Percentiles rank a stretch among this genome's conserved stretches.
Evolutionary conservation across 2,888 invertebrate species (phyloP).

Genomic region (Lamellibrachia satsuma): DNA sequence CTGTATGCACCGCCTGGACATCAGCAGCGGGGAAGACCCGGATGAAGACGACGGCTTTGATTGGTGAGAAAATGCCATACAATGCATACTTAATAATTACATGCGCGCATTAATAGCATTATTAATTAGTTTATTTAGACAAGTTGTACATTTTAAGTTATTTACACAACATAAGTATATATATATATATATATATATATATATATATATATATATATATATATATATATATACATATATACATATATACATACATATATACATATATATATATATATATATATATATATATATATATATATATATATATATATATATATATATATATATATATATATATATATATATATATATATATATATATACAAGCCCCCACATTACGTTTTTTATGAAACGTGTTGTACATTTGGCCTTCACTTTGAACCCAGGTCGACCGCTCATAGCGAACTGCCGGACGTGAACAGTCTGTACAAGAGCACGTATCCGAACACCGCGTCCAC

Average conservation of each 20-base stretch:
- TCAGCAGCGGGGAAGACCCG: neutral
- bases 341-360: too few species aligned
- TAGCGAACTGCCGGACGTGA: conserved; percentile 36
- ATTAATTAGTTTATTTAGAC: too few species aligned
- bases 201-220: too few species aligned
- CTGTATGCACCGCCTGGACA: conserved; percentile 76
- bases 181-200: too few species aligned
- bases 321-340: too few species aligned
- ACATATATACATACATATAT: too few species aligned
- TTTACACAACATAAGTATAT: too few species aligned
- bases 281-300: neutral
- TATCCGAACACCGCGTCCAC: conserved; percentile 24
- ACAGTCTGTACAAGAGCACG: conserved; percentile 38
- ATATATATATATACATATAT: too few species aligned
- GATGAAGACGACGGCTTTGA: neutral
- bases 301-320: too few species aligned
- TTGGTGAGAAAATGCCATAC: neutral
- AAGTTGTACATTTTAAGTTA: too few species aligned
- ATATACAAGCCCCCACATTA: too few species aligned
- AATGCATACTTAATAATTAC: conserved; percentile 81
- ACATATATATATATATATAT: too few species aligned
- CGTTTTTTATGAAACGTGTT: conserved; percentile 8
- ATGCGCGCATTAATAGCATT: conserved; percentile 82
- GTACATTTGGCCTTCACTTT: conserved; percentile 25
- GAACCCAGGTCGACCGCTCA: conserved; percentile 25